Percentiles rank a stretch among this genome's conserved stretches.
Conservation (phyloP, 2,113 vertebrate species). For the Cyanoramphus novaezelandiae region DNA sequence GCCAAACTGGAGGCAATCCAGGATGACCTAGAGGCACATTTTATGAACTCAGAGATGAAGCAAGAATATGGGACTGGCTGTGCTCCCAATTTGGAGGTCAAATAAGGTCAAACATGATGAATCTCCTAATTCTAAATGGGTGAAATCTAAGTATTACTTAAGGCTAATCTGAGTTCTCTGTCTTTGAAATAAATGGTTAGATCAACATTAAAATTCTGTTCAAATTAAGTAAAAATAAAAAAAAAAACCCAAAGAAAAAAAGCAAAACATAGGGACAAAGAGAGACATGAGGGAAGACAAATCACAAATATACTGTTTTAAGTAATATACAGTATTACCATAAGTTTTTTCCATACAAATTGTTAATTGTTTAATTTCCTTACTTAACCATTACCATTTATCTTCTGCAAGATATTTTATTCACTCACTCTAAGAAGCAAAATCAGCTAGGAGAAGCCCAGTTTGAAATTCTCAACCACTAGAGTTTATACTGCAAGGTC, state of each 20-base stretch:
- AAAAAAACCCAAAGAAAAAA: neutral
- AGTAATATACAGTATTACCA: neutral
- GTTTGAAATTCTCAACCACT: neutral
- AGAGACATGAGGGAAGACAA: rapidly evolving
- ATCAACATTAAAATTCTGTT: neutral
- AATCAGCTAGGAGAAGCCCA: neutral
- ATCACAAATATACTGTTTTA: neutral
- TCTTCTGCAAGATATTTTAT: neutral
- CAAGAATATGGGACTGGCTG: neutral
- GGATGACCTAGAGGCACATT: neutral
- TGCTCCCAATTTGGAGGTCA: neutral
- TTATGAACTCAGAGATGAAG: neutral
- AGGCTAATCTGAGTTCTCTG: neutral
- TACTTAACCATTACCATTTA: neutral
- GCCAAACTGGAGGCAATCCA: neutral
- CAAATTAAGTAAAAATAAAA: neutral
- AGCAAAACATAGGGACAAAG: rapidly evolving
- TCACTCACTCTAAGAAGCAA: neutral
- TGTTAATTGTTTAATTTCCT: neutral
- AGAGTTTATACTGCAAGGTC: neutral
- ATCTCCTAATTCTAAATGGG: neutral
- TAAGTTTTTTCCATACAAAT: neutral
- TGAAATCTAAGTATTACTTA: neutral
- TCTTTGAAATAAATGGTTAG: neutral
- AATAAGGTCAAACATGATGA: neutral